Evolutionary conservation across 2,113 vertebrate genomes (phyloP), one percentile per base, ranked within the genome.

Genomic region (Pao palembangensis): DNA sequence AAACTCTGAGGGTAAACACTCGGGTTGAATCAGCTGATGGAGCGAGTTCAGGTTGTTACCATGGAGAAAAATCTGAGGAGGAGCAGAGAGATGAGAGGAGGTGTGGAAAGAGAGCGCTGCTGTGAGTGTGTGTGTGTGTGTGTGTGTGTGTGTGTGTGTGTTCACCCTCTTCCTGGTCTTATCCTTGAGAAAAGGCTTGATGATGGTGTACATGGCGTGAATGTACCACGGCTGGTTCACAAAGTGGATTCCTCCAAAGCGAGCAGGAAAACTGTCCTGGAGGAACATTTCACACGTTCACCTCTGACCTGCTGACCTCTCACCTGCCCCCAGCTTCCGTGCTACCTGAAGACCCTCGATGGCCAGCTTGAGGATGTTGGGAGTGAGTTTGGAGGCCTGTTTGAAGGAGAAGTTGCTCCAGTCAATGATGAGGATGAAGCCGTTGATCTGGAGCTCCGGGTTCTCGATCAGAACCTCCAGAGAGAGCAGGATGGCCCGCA

Each of bases 361-460:
- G 55, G 97, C 97, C 88, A 99, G 88, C 55, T 95, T 92, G 43
- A 99, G 93, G 92, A 99, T 97, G 91, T 95, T 98, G 63, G 97
- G 97, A 0, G 96, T 99, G 50, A 99, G 93, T 67, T 98, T 98
- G 31, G 96, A 98, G n/a, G 97, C 97, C 85, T 98, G 97, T 69
- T 99, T 99, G 89, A 99, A 99, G 69, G 97, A 97, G 89, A 99
- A 99, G 89, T 99, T 98, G 89, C 96, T 98, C 97, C 97, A 99
- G 91, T 99, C 97, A 85, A 99, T 98, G 88, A 98, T 98, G 86
- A 99, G 91, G 86, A 98, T 93, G 92, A 99, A 99, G 69, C 97
- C 97, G 79, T 99, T 98, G 74, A 99, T 95, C 85, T 99, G 97
- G 54, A 97, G 94, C 87, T 98, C 96, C 0, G 95, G 94, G 69